Percentiles rank a stretch among this genome's conserved stretches.
These are phyloP conservation scores for Diacarnus erythraeanus DNA, from an alignment of 37 sponge, comb jelly and placozoan genomes.

Conservation along the genomic window DNA sequence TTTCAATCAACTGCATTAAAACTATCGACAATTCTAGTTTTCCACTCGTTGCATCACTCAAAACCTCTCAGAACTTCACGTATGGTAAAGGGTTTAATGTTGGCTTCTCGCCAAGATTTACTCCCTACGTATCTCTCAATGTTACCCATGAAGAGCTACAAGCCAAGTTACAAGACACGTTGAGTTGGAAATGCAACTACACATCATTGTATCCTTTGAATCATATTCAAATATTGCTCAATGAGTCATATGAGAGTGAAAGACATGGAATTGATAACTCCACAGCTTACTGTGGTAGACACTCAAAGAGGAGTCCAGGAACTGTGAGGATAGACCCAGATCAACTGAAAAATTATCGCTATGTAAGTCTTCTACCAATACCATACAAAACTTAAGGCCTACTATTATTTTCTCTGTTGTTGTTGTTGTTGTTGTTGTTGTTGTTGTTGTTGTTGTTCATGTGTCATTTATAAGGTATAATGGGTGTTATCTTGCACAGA, in stretches of 20 bases:
- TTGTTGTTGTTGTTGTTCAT: not conserved
- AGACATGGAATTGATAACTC: not conserved
- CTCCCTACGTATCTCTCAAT: not conserved
- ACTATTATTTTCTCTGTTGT: too few relatives aligned
- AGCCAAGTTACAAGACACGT: not conserved
- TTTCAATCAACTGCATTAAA: not conserved
- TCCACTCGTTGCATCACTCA: not conserved
- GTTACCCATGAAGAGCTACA: not conserved
- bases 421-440: too few relatives aligned
- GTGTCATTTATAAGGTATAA: too few relatives aligned
- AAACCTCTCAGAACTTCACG: constrained; percentile 7
- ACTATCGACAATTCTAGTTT: not conserved
- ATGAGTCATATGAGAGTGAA: not conserved
- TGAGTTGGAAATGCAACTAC: constrained; percentile 15
- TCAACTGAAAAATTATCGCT: not conserved
- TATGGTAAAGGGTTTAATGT: constrained; percentile 8
- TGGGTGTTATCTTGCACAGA: too few relatives aligned
- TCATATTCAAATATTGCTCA: not conserved
- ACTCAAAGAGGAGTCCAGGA: not conserved
- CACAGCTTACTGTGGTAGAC: not conserved
- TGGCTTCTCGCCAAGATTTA: constrained; percentile 18
- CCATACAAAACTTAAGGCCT: too few relatives aligned
- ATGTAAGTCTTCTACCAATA: not conserved
- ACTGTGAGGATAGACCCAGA: not conserved
- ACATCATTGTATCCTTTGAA: not conserved